phyloP scores from a whole-genome alignment of 2,888 invertebrate species.

The Mythimna vitellina region DNA sequence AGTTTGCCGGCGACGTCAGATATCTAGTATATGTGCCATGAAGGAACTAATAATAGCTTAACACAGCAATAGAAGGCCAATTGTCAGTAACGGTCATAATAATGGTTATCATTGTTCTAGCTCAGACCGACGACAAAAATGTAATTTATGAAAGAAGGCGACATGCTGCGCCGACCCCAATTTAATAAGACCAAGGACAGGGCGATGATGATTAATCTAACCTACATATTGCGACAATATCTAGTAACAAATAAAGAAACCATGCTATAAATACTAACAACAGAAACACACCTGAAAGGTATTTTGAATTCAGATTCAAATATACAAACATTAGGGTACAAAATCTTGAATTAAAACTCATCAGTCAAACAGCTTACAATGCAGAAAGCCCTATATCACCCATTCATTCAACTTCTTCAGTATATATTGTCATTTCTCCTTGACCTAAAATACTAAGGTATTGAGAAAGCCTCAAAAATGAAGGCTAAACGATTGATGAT shows the following conservation, averaged over 20 bases:
- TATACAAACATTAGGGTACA: slow-evolving; percentile 1
- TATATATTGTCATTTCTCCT: slow-evolving; percentile 49
- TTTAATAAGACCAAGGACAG: background rate
- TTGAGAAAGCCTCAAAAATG: slow-evolving; percentile 59
- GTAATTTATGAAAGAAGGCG: background rate
- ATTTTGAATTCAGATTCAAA: background rate
- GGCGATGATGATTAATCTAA: background rate
- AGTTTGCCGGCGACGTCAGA: too few species aligned
- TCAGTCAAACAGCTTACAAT: slow-evolving; percentile 37
- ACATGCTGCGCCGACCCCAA: background rate
- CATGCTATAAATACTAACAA: background rate
- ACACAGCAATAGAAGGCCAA: background rate
- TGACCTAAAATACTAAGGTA: slow-evolving; percentile 53
- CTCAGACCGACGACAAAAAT: background rate
- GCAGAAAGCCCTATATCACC: slow-evolving; percentile 31
- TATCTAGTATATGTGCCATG: too few species aligned
- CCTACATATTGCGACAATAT: background rate
- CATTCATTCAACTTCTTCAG: slow-evolving; percentile 42
- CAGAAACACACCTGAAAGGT: background rate
- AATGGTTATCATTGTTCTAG: background rate
- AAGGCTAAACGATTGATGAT: slow-evolving; percentile 60
- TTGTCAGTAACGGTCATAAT: background rate
- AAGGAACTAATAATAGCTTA: background rate
- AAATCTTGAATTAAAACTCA: slow-evolving; percentile 19
- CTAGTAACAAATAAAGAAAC: background rate